These are phyloP conservation scores for Saccostrea glomerata DNA, from an alignment of 1,140 invertebrate genomes.

Conservation along the genomic window DNA sequence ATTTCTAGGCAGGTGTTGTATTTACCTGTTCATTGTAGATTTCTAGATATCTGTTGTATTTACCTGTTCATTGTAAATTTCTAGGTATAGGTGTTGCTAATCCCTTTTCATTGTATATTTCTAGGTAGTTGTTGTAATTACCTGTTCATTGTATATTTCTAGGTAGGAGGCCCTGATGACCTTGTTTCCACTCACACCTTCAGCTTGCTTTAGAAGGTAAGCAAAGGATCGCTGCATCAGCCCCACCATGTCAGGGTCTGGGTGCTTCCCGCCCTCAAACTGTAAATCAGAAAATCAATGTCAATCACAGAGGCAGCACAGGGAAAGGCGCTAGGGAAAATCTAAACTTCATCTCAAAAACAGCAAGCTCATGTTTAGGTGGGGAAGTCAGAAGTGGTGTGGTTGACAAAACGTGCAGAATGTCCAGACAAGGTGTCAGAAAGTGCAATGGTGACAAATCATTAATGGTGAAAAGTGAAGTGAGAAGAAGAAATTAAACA, in stretches of 20 bases:
- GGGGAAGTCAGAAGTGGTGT: neutral
- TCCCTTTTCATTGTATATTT: no score
- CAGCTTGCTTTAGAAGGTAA: constrained; percentile 74
- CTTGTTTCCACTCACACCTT: constrained; percentile 65
- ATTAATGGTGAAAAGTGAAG: neutral
- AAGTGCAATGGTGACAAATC: neutral
- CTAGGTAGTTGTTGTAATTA: constrained; percentile 47
- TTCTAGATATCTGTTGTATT: no score
- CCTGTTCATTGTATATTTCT: constrained; percentile 80
- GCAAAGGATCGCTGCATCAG: constrained; percentile 77
- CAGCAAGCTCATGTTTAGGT: no score
- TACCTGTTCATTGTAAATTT: no score
- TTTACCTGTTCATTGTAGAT: no score
- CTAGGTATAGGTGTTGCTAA: no score
- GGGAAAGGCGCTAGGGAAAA: neutral
- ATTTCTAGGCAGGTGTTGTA: no score
- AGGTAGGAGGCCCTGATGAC: constrained; percentile 77
- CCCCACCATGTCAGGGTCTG: constrained; percentile 72
- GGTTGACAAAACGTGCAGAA: neutral
- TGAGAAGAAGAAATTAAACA: neutral
- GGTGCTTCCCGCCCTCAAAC: constrained; percentile 72
- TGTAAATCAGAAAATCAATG: constrained; percentile 42
- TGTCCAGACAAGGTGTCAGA: neutral
- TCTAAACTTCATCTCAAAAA: no score
- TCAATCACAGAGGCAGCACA: neutral